A percentile compares a stretch with the other conserved stretches of the same genome.
Evolutionary conservation across 2,888 invertebrate species (phyloP).

Genomic region (Neocrepidodera transversa): DNA sequence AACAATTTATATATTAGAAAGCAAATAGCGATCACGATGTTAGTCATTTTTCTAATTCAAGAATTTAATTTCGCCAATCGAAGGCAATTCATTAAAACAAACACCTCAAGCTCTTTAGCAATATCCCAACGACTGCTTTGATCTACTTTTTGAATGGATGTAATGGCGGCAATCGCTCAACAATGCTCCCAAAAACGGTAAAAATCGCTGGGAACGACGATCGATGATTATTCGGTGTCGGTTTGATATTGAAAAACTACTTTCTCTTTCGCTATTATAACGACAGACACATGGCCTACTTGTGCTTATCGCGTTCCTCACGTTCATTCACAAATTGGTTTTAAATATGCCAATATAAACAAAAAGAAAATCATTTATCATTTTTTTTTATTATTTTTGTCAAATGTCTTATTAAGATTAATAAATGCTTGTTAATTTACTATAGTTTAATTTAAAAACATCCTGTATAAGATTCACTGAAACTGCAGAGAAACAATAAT

Average conservation of each 20-base stretch:
- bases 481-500: neutral
- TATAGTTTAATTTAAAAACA: too few relatives aligned
- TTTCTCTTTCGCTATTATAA: conserved; percentile 41
- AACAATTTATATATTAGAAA: too few relatives aligned
- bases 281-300: conserved; percentile 40
- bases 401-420: too few relatives aligned
- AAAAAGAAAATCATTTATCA: too few relatives aligned
- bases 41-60: too few relatives aligned
- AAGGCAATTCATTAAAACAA: conserved; percentile 21
- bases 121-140: conserved; percentile 29
- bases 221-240: conserved; percentile 38
- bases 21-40: too few relatives aligned
- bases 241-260: conserved; percentile 40
- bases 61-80: conserved; percentile 13
- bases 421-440: too few relatives aligned
- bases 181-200: conserved; percentile 35
- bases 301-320: conserved; percentile 32
- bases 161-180: conserved; percentile 30
- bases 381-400: too few relatives aligned
- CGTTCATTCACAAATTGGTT: conserved; percentile 38
- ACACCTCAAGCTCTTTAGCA: conserved; percentile 26
- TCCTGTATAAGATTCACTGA: too few relatives aligned
- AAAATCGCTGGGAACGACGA: conserved; percentile 37
- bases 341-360: conserved; percentile 20
- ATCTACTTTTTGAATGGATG: conserved; percentile 36